Evolutionary conservation across 2,113 vertebrate genomes (phyloP), one percentile per base, ranked within the genome.

Genomic region (Chaetorhynchus papuensis): DNA sequence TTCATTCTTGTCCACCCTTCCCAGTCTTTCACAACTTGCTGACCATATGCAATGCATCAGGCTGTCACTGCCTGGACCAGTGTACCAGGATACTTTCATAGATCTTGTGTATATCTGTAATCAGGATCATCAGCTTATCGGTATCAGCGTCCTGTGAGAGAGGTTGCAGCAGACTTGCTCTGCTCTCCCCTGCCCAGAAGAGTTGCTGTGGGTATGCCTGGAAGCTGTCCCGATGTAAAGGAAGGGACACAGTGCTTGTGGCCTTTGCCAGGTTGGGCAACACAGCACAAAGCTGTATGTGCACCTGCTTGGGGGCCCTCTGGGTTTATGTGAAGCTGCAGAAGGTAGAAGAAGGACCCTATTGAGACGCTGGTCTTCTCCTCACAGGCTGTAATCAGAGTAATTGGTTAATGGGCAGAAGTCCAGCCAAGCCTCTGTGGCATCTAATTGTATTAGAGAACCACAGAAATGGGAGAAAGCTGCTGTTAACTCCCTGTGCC

Each of bases 401-500:
- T 89, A 90, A 87, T 88, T 78, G 68, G 85, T 70, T 93, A 89
- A 83, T 39, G 74, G 91, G 71, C 91, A 81, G 86, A 66, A 78
- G 83, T 57, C 75, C 88, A 84, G 78, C 65, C 57, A 47, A 89
- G 68, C 4, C 69, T 90, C 35, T 91, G 56, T 89, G 54, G 39
- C 42, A 54, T 83, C 92, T 96, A 89, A 97, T 96, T 96, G 90
- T 94, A 52, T 97, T 95, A 94, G 52, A 89, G 80, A 94, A 50
- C 56, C 41, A 21, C 76, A 83, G 16, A 88, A 52, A 80, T 42
- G 26, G 53, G 72, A 80, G 76, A 95, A 82, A 11, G 44, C 83
- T 54, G 35, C 76, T 33, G 85, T 95, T 89, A 95, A 96, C 87
- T 59, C 74, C 12, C 65, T 44, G 17, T 1, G 1, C 45, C 42